These are phyloP conservation scores for Halocynthia aurantium DNA, from an alignment of 23 tunicate genomes.

Conservation along the genomic window DNA sequence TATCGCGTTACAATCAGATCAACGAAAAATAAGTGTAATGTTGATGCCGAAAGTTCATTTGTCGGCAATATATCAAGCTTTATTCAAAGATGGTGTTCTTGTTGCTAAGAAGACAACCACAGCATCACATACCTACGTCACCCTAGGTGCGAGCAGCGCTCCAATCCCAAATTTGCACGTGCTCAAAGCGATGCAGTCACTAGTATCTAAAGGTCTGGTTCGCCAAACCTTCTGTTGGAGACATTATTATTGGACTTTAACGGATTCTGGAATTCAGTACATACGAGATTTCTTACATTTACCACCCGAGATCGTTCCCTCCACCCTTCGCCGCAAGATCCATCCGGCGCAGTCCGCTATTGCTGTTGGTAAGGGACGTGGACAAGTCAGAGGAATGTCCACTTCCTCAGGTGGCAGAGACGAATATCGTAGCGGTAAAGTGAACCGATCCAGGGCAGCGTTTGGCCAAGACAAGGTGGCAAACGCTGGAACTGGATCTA, in stretches of 20 bases:
- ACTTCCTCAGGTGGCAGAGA: conserved; percentile 4
- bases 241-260: conserved; percentile 37
- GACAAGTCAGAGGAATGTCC: not conserved
- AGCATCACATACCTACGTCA: conserved; percentile 2
- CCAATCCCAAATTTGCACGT: conserved; percentile 28
- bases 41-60: conserved; percentile 37
- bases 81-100: conserved; percentile 31
- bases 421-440: not conserved
- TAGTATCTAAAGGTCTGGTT: conserved; percentile 25
- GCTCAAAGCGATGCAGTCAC: conserved; percentile 34
- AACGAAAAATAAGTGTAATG: conserved; percentile 15
- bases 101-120: conserved; percentile 16
- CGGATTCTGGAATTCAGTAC: conserved; percentile 31
- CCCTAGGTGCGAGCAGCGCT: not conserved
- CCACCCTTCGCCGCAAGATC: conserved; percentile 13
- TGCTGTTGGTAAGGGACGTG: conserved; percentile 2
- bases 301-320: conserved; percentile 35
- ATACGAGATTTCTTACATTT: conserved; percentile 28
- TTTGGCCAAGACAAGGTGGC: conserved; percentile 24
- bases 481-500: conserved; percentile 21
- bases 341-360: not conserved
- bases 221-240: conserved; percentile 33
- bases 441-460: conserved; percentile 12
- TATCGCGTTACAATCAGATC: not conserved
- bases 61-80: conserved; percentile 21